phyloP scores from a whole-genome alignment of 2,113 vertebrate genomes.

The Oreotrochilus melanogaster region DNA sequence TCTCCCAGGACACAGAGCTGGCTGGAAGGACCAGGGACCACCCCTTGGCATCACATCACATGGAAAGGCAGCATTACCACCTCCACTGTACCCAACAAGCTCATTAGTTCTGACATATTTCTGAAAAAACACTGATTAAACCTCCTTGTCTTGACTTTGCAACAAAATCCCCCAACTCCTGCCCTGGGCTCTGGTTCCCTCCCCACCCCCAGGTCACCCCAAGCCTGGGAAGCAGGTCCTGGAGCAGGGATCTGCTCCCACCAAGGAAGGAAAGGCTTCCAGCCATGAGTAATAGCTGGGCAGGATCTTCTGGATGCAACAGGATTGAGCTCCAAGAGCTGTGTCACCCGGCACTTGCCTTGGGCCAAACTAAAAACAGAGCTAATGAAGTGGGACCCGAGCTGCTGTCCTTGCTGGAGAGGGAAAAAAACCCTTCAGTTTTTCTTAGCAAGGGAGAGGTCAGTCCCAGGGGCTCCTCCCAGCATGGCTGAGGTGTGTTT shows the following conservation, averaged over 20 bases:
- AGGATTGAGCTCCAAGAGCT: constrained; percentile 6
- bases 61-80: not conserved
- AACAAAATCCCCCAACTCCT: not conserved
- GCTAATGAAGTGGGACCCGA: not conserved
- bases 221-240: not conserved
- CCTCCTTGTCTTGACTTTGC: not conserved
- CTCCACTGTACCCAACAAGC: not conserved
- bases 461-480: not conserved
- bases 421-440: not conserved
- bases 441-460: not conserved
- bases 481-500: not conserved
- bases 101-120: not conserved
- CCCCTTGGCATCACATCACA: not conserved
- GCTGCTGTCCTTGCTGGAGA: not conserved
- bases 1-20: not conserved
- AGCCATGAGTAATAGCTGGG: not conserved
- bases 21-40: not conserved
- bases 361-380: constrained; percentile 19
- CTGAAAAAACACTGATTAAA: not conserved
- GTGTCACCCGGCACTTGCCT: not conserved
- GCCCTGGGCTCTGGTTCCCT: not conserved
- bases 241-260: not conserved
- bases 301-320: not conserved
- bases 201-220: not conserved
- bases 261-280: not conserved